Conservation (phyloP, 2,888 invertebrate species). For the Nysson spinosus region DNA sequence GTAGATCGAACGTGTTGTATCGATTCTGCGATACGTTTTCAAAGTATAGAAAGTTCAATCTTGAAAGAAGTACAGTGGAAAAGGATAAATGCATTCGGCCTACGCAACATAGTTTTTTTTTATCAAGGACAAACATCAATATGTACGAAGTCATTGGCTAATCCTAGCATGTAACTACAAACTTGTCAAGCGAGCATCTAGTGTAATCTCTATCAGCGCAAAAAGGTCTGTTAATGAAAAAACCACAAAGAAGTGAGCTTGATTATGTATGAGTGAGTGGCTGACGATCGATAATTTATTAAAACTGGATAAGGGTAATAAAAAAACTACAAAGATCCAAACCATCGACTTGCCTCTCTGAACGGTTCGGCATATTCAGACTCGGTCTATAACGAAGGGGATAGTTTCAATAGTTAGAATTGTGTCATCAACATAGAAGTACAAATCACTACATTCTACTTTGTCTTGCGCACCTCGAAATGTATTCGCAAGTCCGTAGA, state of each 20-base stretch:
- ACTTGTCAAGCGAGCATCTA: conserved; percentile 74
- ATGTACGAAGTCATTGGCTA: conserved; percentile 60
- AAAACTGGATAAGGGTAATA: conserved; percentile 61
- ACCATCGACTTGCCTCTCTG: conserved; percentile 78
- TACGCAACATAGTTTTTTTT: conserved; percentile 39
- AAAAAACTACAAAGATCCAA: conserved; percentile 77
- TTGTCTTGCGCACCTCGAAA: conserved; percentile 48
- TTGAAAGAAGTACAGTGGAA: neutral
- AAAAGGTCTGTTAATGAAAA: conserved; percentile 71
- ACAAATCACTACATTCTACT: conserved; percentile 13
- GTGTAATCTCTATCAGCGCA: conserved; percentile 70
- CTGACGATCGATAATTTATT: conserved; percentile 60
- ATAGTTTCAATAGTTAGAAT: conserved; percentile 73
- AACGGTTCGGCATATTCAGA: conserved; percentile 78
- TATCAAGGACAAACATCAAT: conserved; percentile 40
- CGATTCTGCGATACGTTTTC: neutral
- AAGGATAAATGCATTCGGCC: conserved; percentile 37
- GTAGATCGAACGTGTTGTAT: conserved; percentile 49
- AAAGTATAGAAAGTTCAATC: neutral
- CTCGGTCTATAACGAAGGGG: conserved; percentile 77
- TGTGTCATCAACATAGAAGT: conserved; percentile 35
- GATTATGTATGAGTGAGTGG: conserved; percentile 67
- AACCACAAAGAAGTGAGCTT: conserved; percentile 70
- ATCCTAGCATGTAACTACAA: conserved; percentile 69
- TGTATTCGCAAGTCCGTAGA: no score